phyloP scores from a whole-genome alignment of 1,140 invertebrate species.

The Chelonus insularis region DNA sequence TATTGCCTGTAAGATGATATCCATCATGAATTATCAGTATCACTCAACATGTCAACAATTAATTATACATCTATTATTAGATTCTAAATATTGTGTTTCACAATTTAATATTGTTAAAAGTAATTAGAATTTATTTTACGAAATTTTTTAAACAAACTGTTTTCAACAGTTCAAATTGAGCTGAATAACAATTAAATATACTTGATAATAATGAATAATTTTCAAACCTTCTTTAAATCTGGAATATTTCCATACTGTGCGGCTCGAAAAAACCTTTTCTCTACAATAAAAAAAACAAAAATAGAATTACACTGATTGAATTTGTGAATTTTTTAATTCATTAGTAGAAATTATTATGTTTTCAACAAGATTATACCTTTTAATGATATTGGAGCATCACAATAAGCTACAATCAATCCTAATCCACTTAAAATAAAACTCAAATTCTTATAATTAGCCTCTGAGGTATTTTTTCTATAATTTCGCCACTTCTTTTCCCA shows the following conservation, averaged over 20 bases:
- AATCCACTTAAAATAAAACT: slow-evolving; percentile 36
- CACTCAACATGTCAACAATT: neutral
- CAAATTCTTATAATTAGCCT: slow-evolving; percentile 23
- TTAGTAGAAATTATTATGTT: neutral
- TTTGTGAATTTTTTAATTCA: slow-evolving; percentile 12
- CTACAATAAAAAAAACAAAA: slow-evolving; percentile 50
- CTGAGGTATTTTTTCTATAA: neutral
- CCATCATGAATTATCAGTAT: slow-evolving; percentile 26
- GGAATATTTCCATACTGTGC: slow-evolving; percentile 66
- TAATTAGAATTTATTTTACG: no score
- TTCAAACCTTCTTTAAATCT: slow-evolving; percentile 63
- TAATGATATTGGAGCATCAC: no score
- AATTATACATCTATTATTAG: neutral
- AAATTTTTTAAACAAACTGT: no score
- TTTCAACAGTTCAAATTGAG: neutral
- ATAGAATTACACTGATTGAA: slow-evolving; percentile 6
- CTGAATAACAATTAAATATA: neutral
- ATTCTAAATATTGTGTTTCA: no score
- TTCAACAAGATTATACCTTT: no score
- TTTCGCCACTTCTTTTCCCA: slow-evolving; percentile 4
- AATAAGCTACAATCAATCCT: slow-evolving; percentile 16
- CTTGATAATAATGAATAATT: slow-evolving; percentile 13
- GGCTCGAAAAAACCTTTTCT: slow-evolving; percentile 67
- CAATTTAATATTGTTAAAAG: no score
- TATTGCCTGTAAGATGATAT: slow-evolving; percentile 39